These are phyloP conservation scores for Prionace glauca DNA, from an alignment of 2,797 vertebrate species.

Conservation along the genomic window DNA sequence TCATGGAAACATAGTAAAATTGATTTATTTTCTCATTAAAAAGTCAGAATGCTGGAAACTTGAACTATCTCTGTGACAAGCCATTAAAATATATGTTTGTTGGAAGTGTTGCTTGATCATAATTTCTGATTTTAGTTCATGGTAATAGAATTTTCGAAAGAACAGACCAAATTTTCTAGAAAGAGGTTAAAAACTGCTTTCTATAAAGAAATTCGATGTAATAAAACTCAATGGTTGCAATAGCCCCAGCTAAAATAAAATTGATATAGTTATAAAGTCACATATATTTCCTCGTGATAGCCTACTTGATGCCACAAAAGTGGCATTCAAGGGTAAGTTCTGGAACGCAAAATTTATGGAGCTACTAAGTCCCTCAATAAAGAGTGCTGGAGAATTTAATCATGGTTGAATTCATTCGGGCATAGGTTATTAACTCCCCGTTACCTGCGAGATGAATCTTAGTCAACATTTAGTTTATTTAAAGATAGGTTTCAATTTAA, in stretches of 20 bases:
- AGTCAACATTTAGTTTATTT: not conserved
- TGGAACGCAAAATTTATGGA: not conserved
- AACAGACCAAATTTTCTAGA: not conserved
- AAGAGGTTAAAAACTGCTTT: slow-evolving; percentile 5
- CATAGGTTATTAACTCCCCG: not conserved
- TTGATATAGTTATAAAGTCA: not conserved
- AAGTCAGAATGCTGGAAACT: slow-evolving; percentile 14
- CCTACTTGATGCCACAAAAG: not conserved
- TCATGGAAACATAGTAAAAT: not conserved
- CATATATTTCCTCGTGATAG: not conserved
- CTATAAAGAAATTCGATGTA: not conserved
- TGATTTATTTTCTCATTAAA: slow-evolving; percentile 21
- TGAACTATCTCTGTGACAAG: slow-evolving; percentile 12
- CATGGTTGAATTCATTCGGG: not conserved
- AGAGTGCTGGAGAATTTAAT: not conserved
- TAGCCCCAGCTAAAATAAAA: not conserved
- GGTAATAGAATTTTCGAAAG: slow-evolving; percentile 4
- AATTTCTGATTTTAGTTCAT: slow-evolving; percentile 4
- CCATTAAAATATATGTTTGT: slow-evolving; percentile 23
- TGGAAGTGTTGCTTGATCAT: not conserved
- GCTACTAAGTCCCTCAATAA: not conserved
- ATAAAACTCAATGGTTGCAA: slow-evolving; percentile 1
- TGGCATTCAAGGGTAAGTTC: not conserved
- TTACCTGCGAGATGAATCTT: not conserved
- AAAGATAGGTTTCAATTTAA: not conserved